Evolutionary conservation across 2,888 invertebrate genomes (phyloP), one percentile per base, ranked within the genome.

Genomic region (Meiosimyza decipiens): DNA sequence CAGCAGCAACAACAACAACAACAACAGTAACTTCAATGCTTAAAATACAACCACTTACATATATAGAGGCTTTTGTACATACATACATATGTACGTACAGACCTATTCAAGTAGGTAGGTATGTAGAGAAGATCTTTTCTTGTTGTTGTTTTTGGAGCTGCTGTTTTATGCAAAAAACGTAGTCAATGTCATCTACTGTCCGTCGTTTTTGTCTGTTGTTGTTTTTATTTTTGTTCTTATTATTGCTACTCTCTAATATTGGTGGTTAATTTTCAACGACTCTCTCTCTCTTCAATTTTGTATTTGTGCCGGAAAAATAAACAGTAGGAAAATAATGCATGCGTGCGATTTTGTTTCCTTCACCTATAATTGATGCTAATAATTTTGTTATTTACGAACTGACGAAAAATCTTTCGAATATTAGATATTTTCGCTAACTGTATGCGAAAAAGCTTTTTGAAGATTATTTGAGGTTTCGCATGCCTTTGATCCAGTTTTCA

Each of bases 241-340:
- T 67, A 63, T 63, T 69, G 22, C 47, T 67, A 13, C 66, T 22
- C n/a, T 55, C 40, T 40, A 1, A 9, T 72, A 73, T 70, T 72
- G 71, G 73, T 63, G 73, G 73, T 18, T 73, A 59, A 55, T 66
- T 52, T 64, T 54, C 63, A 73, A 67, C 73, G 65, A 67, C 28
- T 72, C 33, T 74, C 67, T 7, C 3, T 6, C 13, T 16, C 18
- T 67, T 60, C 59, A 33, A 28, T 52, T 50, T 28, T 28, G 28
- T 28, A 65, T 59, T 33, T 13, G 16, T 6, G 22, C 22, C 28
- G 28, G 28, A 28, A 28, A 40, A 40, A 65, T 54, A 15, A 51
- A 33, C 28, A 40, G 49, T 47, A 40, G 3, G 28, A 67, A 62
- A 51, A 67, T 54, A 40, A 33, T 52, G n/a, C 51, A 47, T 51